A percentile compares a stretch with the other conserved stretches of the same genome.
These are phyloP conservation scores for Athalia cordata DNA, from an alignment of 2,888 invertebrate genomes.

Conservation along the genomic window DNA sequence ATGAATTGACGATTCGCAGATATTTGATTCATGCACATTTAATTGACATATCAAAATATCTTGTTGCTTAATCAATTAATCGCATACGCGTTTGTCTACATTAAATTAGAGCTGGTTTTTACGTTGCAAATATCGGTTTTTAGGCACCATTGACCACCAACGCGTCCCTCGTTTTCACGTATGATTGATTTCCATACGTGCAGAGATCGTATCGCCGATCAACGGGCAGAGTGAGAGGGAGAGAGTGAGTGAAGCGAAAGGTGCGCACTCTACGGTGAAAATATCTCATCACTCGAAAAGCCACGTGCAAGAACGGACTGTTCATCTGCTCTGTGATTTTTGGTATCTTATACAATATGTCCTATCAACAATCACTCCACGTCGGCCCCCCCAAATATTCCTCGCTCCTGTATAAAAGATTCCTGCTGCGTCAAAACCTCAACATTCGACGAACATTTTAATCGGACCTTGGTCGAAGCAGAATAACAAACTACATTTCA, in stretches of 20 bases:
- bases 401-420: slow-evolving; percentile 15
- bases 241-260: too few relatives aligned
- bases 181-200: slow-evolving; percentile 40
- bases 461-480: slow-evolving; percentile 1
- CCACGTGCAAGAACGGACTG: slow-evolving; percentile 17
- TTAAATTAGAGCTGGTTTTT: slow-evolving; percentile 6
- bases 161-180: slow-evolving; percentile 16
- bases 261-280: slow-evolving; percentile 5
- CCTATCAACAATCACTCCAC: slow-evolving; percentile 26
- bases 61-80: not conserved
- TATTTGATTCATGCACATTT: not conserved
- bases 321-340: slow-evolving; percentile 6
- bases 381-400: slow-evolving; percentile 34
- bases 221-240: not conserved
- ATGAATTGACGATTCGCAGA: not conserved
- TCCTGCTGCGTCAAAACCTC: not conserved
- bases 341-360: too few relatives aligned
- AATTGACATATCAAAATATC: not conserved
- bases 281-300: slow-evolving; percentile 7
- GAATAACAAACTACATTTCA: not conserved
- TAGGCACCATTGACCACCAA: slow-evolving; percentile 20
- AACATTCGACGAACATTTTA: slow-evolving; percentile 23
- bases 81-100: not conserved
- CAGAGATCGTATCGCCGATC: slow-evolving; percentile 23
- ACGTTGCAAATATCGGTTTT: not conserved